Evolutionary conservation across 1,140 invertebrate genomes (phyloP).

Genomic region (Rhynchophorus ferrugineus): DNA sequence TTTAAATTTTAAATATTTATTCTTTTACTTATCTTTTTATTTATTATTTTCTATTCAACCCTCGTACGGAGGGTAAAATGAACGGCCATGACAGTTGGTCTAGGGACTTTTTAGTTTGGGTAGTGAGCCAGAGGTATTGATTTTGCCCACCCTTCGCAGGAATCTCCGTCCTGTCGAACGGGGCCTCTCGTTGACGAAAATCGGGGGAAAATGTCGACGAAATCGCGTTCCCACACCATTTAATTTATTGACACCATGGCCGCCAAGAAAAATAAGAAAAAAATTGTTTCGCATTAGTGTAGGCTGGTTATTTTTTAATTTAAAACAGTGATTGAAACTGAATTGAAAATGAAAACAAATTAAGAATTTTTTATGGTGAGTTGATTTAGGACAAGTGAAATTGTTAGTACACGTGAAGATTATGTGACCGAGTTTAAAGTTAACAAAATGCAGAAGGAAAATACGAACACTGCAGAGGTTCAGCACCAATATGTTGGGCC

Average conservation of each 20-base stretch:
- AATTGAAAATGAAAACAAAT: not conserved
- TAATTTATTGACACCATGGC: not conserved
- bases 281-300: not conserved
- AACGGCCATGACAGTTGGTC: not conserved
- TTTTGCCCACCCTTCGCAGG: not conserved
- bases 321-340: not conserved
- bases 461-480: conserved; percentile 49
- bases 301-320: not conserved
- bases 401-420: not conserved
- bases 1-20: too few relatives aligned
- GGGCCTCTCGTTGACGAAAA: not conserved
- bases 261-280: not conserved
- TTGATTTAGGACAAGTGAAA: not conserved
- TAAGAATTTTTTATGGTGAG: not conserved
- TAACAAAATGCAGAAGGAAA: conserved; percentile 39
- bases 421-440: not conserved
- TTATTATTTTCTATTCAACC: not conserved
- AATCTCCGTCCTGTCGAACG: not conserved
- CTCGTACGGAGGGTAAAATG: not conserved
- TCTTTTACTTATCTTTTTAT: too few relatives aligned
- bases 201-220: not conserved
- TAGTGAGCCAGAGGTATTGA: not conserved
- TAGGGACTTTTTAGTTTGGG: not conserved
- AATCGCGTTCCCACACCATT: not conserved
- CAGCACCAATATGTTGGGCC: conserved; percentile 92